Evolutionary conservation across 2,888 invertebrate genomes (phyloP).

Genomic region (Bellardia bayeri): DNA sequence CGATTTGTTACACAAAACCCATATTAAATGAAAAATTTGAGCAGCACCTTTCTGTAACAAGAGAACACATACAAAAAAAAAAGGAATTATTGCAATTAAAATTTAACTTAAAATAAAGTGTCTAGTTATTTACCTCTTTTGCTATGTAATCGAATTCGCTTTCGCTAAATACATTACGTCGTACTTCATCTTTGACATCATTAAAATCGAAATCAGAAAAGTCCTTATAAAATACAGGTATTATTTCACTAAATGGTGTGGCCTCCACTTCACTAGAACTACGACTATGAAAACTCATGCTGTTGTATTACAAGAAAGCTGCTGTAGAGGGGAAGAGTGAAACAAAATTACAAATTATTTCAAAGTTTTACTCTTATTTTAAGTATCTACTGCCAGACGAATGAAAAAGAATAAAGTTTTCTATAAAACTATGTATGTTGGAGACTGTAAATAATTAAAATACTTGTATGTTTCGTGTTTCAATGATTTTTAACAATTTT

Average conservation of each 20-base stretch:
- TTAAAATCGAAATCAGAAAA: conserved; percentile 76
- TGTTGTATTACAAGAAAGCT: neutral
- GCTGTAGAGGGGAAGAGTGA: too few relatives aligned
- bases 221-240: conserved; percentile 75
- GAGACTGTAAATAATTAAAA: neutral
- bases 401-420: neutral
- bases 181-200: conserved; percentile 75
- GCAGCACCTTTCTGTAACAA: conserved; percentile 72
- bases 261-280: conserved; percentile 77
- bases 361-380: too few relatives aligned
- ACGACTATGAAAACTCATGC: conserved; percentile 76
- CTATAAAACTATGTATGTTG: neutral
- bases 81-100: neutral
- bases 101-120: neutral
- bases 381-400: too few relatives aligned
- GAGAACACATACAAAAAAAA: neutral
- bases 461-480: neutral
- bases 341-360: too few relatives aligned
- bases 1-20: conserved; percentile 74
- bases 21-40: conserved; percentile 76
- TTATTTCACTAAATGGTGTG: conserved; percentile 75
- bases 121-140: conserved; percentile 55
- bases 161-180: conserved; percentile 52
- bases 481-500: conserved; percentile 13
- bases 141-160: conserved; percentile 68